These are phyloP conservation scores for Harpagoxenus sublaevis DNA, from an alignment of 2,888 invertebrate species.

Conservation along the genomic window DNA sequence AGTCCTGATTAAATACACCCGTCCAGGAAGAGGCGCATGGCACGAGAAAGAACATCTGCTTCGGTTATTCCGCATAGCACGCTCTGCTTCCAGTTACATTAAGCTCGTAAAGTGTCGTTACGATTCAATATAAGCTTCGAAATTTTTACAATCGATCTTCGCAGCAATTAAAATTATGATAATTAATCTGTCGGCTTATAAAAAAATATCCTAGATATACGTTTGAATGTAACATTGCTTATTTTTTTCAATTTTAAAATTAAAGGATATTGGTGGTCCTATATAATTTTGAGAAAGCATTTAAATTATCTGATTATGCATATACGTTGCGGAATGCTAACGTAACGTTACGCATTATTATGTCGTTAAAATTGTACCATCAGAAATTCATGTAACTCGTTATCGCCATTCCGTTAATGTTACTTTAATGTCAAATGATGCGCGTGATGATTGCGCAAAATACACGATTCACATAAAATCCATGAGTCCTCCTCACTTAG, in stretches of 20 bases:
- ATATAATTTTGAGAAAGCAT: background rate
- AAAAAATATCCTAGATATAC: background rate
- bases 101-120: background rate
- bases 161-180: background rate
- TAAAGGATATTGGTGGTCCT: background rate
- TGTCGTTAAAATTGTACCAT: conserved; percentile 30
- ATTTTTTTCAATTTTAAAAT: background rate
- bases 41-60: conserved; percentile 80
- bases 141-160: background rate
- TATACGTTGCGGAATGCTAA: background rate
- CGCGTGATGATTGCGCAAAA: background rate
- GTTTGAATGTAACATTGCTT: background rate
- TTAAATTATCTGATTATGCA: background rate
- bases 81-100: conserved; percentile 30
- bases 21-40: conserved; percentile 41
- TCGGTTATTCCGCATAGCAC: conserved; percentile 73
- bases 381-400: conserved; percentile 2
- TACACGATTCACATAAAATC: conserved; percentile 23
- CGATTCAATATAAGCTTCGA: background rate
- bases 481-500: conserved; percentile 30
- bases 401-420: conserved; percentile 23
- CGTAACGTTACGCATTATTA: background rate
- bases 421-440: conserved; percentile 39
- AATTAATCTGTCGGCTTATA: background rate
- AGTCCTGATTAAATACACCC: conserved; percentile 77